Conservation (phyloP, 2,113 vertebrate species). For the Uropsilus gracilis region DNA sequence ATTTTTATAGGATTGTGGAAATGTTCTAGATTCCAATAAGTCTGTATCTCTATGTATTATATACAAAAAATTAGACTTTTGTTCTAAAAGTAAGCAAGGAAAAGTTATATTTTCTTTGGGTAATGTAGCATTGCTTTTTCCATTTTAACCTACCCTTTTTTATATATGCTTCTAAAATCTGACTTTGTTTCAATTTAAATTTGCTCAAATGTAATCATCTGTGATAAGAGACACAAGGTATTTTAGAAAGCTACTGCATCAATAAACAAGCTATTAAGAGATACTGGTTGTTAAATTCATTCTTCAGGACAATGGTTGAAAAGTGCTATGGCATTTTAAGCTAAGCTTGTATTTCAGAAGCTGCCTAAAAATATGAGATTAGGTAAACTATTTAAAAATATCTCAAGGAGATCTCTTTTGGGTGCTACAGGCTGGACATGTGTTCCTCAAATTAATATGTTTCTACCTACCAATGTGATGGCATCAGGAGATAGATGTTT, state of each 20-base stretch:
- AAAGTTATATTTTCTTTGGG: background rate
- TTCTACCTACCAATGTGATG: background rate
- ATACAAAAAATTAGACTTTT: background rate
- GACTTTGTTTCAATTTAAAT: background rate
- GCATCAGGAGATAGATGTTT: background rate
- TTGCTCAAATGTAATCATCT: constrained; percentile 23
- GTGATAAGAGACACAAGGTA: background rate
- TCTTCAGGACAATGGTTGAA: background rate
- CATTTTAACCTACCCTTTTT: background rate
- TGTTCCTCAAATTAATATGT: background rate
- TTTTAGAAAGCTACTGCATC: background rate
- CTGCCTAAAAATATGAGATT: background rate
- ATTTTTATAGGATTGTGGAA: background rate
- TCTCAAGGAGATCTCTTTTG: background rate
- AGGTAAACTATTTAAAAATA: background rate
- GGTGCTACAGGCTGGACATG: background rate
- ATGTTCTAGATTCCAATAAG: background rate
- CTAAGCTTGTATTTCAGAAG: background rate
- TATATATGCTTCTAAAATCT: background rate
- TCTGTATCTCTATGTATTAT: background rate
- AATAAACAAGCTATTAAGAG: background rate
- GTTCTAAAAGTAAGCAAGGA: background rate
- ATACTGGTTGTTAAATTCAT: background rate
- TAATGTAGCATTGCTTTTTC: background rate
- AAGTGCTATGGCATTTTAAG: background rate